phyloP scores from a whole-genome alignment of 1,140 invertebrate species.

The Drosophila micromelanica region DNA sequence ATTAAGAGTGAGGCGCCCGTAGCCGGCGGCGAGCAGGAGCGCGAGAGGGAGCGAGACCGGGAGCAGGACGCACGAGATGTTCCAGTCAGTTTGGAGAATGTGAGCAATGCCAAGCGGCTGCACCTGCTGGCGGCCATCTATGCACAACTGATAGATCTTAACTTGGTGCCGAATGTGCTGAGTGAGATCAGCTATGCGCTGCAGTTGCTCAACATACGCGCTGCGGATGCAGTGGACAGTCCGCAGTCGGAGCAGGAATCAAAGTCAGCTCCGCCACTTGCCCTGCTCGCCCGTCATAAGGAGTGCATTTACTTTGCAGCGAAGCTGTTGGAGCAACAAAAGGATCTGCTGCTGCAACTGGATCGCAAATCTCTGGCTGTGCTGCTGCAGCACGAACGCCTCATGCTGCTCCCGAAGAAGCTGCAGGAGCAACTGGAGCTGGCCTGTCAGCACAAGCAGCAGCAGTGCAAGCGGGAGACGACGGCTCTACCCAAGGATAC shows the following conservation, averaged over 20 bases:
- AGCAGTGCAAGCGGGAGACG: slow-evolving; percentile 16
- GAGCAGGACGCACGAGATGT: not conserved
- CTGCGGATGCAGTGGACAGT: not conserved
- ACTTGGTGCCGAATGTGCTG: slow-evolving; percentile 75
- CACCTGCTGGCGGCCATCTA: slow-evolving; percentile 64
- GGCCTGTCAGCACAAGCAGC: slow-evolving; percentile 57
- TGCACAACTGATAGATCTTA: slow-evolving; percentile 65
- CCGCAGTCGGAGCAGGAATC: not conserved
- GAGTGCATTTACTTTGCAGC: slow-evolving; percentile 76
- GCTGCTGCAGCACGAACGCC: slow-evolving; percentile 71
- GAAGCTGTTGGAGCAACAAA: slow-evolving; percentile 60
- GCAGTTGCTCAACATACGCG: slow-evolving; percentile 67
- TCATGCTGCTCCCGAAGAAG: slow-evolving; percentile 37
- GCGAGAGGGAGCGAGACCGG: not conserved
- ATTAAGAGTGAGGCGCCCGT: slow-evolving; percentile 61
- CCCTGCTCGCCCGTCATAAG: slow-evolving; percentile 31
- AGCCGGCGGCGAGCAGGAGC: slow-evolving; percentile 24
- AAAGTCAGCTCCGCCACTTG: not conserved
- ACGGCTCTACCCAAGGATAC: not conserved
- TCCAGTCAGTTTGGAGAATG: slow-evolving; percentile 35
- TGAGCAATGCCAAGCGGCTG: slow-evolving; percentile 35
- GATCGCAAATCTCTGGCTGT: slow-evolving; percentile 73
- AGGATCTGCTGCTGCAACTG: slow-evolving; percentile 56
- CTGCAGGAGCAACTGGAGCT: slow-evolving; percentile 51
- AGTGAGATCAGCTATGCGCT: slow-evolving; percentile 71